A percentile compares a stretch with the other conserved stretches of the same genome.
Conservation (phyloP, 2,113 vertebrate genomes). For the Steatornis caripensis region DNA sequence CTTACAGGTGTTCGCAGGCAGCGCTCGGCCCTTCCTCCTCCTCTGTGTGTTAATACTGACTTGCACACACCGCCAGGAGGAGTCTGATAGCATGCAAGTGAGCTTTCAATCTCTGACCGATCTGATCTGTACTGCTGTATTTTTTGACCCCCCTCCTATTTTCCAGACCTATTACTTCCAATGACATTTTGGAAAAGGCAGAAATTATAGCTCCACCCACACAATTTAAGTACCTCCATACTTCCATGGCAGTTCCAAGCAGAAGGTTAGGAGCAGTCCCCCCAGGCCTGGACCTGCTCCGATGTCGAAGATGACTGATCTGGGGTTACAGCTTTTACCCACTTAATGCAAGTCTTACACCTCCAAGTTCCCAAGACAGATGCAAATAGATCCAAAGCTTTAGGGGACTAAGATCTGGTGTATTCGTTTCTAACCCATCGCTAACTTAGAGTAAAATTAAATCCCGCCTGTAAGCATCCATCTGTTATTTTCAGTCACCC, state of each 20-base stretch:
- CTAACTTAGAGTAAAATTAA: constrained; percentile 27
- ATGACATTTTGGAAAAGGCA: neutral
- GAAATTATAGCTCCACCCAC: neutral
- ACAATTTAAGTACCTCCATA: neutral
- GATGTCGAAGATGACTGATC: neutral
- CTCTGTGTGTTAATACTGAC: neutral
- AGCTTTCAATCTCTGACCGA: neutral
- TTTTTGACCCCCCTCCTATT: neutral
- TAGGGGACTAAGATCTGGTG: neutral
- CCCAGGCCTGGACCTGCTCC: neutral
- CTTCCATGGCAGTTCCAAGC: neutral
- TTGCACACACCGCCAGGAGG: neutral
- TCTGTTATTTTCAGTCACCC: constrained; percentile 62
- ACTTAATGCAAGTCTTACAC: neutral
- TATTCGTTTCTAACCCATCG: constrained; percentile 11
- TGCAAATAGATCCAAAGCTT: neutral
- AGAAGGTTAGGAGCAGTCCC: neutral
- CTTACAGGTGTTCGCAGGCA: neutral
- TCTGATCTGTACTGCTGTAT: neutral
- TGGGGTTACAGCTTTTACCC: neutral
- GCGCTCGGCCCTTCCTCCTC: neutral
- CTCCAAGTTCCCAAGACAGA: neutral
- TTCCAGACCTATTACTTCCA: neutral
- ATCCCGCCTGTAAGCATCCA: constrained; percentile 37
- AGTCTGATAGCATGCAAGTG: neutral